A percentile compares a stretch with the other conserved stretches of the same genome.
Conservation (phyloP, 92 coral and sea anemone species). For the Epizoanthus illoricatus region DNA sequence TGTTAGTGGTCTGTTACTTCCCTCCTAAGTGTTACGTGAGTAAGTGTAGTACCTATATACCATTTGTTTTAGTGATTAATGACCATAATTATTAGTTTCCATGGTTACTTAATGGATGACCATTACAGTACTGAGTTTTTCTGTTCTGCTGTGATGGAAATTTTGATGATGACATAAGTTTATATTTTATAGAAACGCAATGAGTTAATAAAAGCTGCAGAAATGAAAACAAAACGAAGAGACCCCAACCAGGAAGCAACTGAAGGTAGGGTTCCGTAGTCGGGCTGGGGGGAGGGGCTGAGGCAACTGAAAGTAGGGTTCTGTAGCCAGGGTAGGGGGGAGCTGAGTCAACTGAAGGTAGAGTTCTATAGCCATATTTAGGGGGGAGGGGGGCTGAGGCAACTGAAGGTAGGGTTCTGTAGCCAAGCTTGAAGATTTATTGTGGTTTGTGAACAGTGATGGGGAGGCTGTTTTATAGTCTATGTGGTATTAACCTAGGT, state of each 20-base stretch:
- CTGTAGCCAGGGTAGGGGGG: neutral
- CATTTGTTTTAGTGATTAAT: no score
- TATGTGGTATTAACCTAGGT: no score
- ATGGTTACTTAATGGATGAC: neutral
- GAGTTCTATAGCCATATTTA: neutral
- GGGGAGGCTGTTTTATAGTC: no score
- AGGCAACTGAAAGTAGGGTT: neutral
- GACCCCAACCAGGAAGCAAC: constrained; percentile 43
- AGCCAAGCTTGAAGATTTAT: no score
- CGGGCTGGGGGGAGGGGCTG: neutral
- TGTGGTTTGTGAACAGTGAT: no score
- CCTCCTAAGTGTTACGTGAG: no score
- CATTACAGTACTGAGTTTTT: no score
- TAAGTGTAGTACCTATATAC: no score
- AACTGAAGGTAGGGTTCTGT: neutral
- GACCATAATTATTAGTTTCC: neutral
- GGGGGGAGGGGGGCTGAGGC: neutral
- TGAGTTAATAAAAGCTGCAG: constrained; percentile 48
- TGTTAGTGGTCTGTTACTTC: no score
- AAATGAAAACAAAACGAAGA: constrained; percentile 42
- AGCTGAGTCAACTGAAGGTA: constrained; percentile 59
- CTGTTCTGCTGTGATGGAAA: neutral
- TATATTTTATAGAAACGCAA: constrained; percentile 37
- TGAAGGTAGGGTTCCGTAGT: constrained; percentile 50
- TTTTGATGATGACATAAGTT: neutral